Evolutionary conservation across 1,140 invertebrate genomes (phyloP), one percentile per base, ranked within the genome.

Genomic region (Nixonia krombeini): DNA sequence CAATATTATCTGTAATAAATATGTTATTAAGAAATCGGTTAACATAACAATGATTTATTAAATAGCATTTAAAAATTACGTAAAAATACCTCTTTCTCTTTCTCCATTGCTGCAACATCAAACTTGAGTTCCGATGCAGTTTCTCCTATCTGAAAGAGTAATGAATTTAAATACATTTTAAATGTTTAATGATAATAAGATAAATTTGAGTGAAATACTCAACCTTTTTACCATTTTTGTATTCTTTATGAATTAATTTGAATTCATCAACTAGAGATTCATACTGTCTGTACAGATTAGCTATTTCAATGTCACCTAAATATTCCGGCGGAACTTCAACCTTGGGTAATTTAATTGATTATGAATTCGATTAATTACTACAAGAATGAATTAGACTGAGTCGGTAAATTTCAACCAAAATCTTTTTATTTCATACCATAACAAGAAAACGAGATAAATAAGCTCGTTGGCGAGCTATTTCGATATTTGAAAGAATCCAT

Each of bases 31-130:
- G 8, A 56, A 63, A 46, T 40, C 4, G 21, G 29, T 15, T 18
- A 21, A 28, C 9, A 12, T 6, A 35, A 12, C 12, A 6, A 15
- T 2, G 51, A 40, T 7, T 31, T 12, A 31, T 31, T 12, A 9
- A 31, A 31, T 31, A 31, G 9, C 2, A 4, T 31, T 31, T 31
- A 31, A 46, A 26, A 23, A 29, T 35, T 10, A 35, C 13, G 12
- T 35, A 44, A 23, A 57, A 72, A 72, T 75, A 88, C 88, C 75
- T 95, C 93, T 78, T 91, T 92, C 79, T 96, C 94, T 18, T 92
- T 90, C 69, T 94, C 93, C 93, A 96, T 95, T 26, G 93, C 90
- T 72, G 90, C 88, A 6, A 95, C 90, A 75, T 95, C 93, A 66
- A 90, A 90, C 29, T 90, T 88, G 26, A 93, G 86, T 81, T 93